These are phyloP conservation scores for Nerophis lumbriciformis DNA, from an alignment of 2,113 vertebrate species.

Conservation along the genomic window DNA sequence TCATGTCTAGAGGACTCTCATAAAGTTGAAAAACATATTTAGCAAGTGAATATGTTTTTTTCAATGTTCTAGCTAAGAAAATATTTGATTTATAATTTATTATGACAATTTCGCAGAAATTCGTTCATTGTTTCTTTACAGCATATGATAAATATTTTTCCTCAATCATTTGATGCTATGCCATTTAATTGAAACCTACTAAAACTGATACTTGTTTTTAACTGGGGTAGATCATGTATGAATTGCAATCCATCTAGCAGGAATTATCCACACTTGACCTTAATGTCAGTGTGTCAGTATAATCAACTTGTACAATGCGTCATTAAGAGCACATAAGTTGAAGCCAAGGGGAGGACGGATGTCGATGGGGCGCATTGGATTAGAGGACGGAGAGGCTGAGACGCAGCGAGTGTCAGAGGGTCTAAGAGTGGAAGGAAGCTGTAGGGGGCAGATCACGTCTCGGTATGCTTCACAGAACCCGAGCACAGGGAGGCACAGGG, in stretches of 20 bases:
- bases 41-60: no score
- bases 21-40: no score
- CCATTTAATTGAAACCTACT: conserved; percentile 7
- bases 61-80: no score
- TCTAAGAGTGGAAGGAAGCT: conserved; percentile 25
- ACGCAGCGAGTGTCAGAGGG: conserved; percentile 4
- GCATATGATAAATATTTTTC: not conserved
- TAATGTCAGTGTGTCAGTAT: conserved; percentile 35
- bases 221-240: not conserved
- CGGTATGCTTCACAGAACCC: conserved; percentile 43
- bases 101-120: not conserved
- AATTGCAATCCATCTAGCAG: conserved; percentile 17
- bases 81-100: not conserved
- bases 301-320: conserved; percentile 42
- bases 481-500: conserved; percentile 19
- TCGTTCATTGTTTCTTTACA: conserved; percentile 5
- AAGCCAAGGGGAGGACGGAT: conserved; percentile 27
- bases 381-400: conserved; percentile 22
- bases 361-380: conserved; percentile 23
- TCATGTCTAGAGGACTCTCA: no score
- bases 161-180: not conserved
- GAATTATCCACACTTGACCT: conserved; percentile 27
- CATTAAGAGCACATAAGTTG: conserved; percentile 45
- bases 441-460: conserved; percentile 32
- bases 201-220: not conserved